Evolutionary conservation across 2,797 vertebrate species (phyloP).

Genomic region (Diceros bicornis): DNA sequence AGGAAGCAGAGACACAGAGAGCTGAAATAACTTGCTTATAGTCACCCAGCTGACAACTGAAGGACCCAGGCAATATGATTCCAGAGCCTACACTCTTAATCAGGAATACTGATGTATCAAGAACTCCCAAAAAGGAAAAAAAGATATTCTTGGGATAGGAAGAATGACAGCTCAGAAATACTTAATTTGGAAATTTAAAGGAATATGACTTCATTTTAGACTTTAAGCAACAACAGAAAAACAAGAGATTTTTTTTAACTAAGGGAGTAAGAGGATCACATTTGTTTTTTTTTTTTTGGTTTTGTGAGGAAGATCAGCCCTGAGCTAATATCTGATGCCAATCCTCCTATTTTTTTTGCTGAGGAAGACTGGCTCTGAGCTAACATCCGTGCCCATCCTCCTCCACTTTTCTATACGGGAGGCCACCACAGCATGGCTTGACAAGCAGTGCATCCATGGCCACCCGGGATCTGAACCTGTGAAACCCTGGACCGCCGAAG

Average conservation of each 20-base stretch:
- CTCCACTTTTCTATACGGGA: too few species aligned
- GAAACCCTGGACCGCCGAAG: too few species aligned
- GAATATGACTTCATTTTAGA: slow-evolving; percentile 28
- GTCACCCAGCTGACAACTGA: background rate
- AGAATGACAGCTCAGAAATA: background rate
- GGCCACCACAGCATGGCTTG: too few species aligned
- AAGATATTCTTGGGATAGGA: background rate
- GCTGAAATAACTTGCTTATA: background rate
- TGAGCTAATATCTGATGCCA: too few species aligned
- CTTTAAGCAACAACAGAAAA: background rate
- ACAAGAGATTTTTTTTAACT: background rate
- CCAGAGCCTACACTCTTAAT: background rate
- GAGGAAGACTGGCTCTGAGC: too few species aligned
- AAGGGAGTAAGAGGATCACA: background rate
- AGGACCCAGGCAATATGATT: background rate
- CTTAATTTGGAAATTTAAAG: slow-evolving; percentile 61
- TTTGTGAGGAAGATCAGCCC: too few species aligned
- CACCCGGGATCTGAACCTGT: too few species aligned
- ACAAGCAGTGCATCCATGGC: too few species aligned
- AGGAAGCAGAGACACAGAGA: slow-evolving; percentile 11
- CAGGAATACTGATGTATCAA: background rate
- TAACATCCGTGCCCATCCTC: too few species aligned
- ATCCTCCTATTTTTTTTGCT: too few species aligned
- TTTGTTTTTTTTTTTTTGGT: too few species aligned
- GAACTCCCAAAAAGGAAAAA: background rate